Conservation (phyloP, 2,888 invertebrate species). For the Stenichneumon culpator region DNA sequence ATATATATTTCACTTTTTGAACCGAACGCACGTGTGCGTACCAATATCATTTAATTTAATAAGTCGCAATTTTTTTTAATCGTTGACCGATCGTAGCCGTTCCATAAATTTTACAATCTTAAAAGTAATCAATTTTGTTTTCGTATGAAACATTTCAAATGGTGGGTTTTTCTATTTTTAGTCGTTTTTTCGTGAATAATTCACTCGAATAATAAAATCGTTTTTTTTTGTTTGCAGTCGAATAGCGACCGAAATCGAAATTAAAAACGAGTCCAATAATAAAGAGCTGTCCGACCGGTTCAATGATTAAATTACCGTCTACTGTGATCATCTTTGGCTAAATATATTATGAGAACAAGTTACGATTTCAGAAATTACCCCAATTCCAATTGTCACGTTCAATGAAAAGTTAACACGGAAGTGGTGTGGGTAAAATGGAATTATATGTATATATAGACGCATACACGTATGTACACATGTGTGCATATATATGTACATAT, state of each 20-base stretch:
- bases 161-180: neutral
- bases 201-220: neutral
- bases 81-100: neutral
- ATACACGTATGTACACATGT: slow-evolving; percentile 51
- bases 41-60: neutral
- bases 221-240: neutral
- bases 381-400: slow-evolving; percentile 71
- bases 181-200: neutral
- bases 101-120: neutral
- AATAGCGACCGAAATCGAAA: neutral
- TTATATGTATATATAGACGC: slow-evolving; percentile 62
- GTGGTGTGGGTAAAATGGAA: slow-evolving; percentile 72
- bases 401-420: slow-evolving; percentile 74
- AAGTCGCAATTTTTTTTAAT: neutral
- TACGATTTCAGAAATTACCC: slow-evolving; percentile 21
- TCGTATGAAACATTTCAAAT: neutral
- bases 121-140: neutral
- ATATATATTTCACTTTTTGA: too few species aligned
- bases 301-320: neutral
- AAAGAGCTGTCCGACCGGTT: neutral
- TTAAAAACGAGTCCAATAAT: neutral
- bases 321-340: slow-evolving; percentile 53
- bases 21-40: too few species aligned
- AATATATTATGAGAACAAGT: slow-evolving; percentile 53
- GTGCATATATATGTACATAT: slow-evolving; percentile 56